A percentile compares a stretch with the other conserved stretches of the same genome.
Evolutionary conservation across 2,888 invertebrate genomes (phyloP).

Genomic region (Oligia strigilis): DNA sequence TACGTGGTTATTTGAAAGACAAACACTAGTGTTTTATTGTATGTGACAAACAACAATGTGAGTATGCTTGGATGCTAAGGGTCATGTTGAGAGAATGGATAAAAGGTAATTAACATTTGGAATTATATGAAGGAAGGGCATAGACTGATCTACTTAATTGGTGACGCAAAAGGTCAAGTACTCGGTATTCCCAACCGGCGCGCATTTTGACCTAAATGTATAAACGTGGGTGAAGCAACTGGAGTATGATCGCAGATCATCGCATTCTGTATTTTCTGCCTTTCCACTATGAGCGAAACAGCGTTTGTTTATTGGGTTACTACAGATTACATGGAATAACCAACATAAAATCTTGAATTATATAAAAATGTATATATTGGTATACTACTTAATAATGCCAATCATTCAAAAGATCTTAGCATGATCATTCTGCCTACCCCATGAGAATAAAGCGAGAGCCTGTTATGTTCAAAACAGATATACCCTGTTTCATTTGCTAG

Average conservation of each 20-base stretch:
- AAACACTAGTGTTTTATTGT: not conserved
- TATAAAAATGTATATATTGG: not conserved
- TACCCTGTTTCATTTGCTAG: conserved; percentile 12
- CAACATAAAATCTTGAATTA: too few relatives aligned
- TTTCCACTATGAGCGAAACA: not conserved
- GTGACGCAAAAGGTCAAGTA: conserved; percentile 38
- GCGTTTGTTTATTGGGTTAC: too few relatives aligned
- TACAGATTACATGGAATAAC: not conserved
- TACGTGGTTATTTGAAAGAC: not conserved
- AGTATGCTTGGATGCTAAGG: not conserved
- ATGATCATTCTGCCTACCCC: not conserved
- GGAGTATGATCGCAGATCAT: not conserved
- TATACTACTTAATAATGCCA: not conserved
- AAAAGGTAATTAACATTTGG: conserved; percentile 11
- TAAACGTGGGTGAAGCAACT: not conserved
- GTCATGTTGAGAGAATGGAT: not conserved
- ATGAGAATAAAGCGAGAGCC: not conserved
- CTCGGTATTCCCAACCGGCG: not conserved
- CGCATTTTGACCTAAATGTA: conserved; percentile 7
- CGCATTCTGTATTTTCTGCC: not conserved
- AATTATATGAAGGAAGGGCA: conserved; percentile 2
- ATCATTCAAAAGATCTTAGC: too few relatives aligned
- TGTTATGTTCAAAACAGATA: conserved; percentile 6
- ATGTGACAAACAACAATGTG: not conserved
- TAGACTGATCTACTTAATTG: conserved; percentile 26